Base-by-base conservation (phyloP, 2,797 vertebrate genomes). In the Channa striata region DNA sequence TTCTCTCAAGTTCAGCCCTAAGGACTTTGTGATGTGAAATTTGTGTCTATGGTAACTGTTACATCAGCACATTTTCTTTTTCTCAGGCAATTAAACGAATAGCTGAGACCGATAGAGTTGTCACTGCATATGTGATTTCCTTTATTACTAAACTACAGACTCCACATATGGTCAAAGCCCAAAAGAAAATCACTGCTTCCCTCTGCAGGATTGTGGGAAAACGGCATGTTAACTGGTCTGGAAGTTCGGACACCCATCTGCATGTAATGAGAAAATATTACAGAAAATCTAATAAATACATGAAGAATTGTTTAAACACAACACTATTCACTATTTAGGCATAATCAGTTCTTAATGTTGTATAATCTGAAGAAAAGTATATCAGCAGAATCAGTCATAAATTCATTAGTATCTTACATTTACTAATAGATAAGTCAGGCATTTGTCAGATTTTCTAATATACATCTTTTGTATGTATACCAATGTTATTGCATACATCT, bases 131-230 rank as follows among this genome's bases (percentile, higher is more conserved):
- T 65, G 65, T 54, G 51, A 44, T 65, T 25, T 57, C 42, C 54
- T 25, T 72, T 37, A 25, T 14, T 8, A 49, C 11, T 44, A 30
- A 58, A 46, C 63, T 48, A 52, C 40, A 57, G 44, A 2, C 20
- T 11, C 17, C 17, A 20, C 0, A 0, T 1, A 0, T 16, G 20
- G 12, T 17, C n/a, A 5, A 9, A 2, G 34, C 11, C 14, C 16
- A 62, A 60, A 36, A 65, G 62, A 73, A 80, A 63, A 72, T 59
- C 85, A 75, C 80, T 90, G 87, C 92, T 93, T 90, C 89, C 89
- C 90, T 74, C 93, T 53, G 54, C 80, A 80, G 93, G 87, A 73
- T 3, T 11, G 17, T 10, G n/a, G 23, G 36, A 63, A 25, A 81
- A 79, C 57, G 46, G 53, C 82, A 82, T 0, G 9, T 43, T 11